These are phyloP conservation scores for Melierax canorus DNA, from an alignment of 2,113 vertebrate genomes.

Conservation along the genomic window DNA sequence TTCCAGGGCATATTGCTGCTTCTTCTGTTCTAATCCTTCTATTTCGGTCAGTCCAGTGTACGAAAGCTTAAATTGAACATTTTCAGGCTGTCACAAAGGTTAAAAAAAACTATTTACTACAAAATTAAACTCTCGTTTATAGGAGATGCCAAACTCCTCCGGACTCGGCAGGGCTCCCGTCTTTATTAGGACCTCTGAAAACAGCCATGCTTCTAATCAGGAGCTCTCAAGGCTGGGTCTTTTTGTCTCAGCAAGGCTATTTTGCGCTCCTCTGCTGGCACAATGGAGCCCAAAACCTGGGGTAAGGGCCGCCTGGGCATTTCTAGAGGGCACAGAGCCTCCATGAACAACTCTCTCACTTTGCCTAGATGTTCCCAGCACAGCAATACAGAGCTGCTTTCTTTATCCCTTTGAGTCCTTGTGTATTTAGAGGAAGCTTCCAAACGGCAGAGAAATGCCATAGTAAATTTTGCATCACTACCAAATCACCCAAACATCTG, in stretches of 20 bases:
- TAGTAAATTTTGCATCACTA: not conserved
- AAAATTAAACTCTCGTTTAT: slow-evolving; percentile 15
- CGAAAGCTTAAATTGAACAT: not conserved
- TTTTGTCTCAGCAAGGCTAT: not conserved
- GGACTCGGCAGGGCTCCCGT: not conserved
- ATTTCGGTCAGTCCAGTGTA: not conserved
- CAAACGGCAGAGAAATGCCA: not conserved
- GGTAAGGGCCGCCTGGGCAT: not conserved
- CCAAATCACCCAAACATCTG: not conserved
- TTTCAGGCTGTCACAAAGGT: slow-evolving; percentile 30
- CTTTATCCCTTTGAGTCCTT: not conserved
- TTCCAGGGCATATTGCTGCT: not conserved
- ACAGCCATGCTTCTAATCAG: not conserved
- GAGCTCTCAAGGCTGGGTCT: not conserved
- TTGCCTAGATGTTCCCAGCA: not conserved
- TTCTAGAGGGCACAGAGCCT: not conserved
- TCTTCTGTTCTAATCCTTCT: slow-evolving; percentile 16
- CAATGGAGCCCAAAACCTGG: not conserved
- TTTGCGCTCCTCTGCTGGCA: not conserved
- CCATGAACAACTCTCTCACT: not conserved
- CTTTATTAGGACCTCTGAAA: not conserved
- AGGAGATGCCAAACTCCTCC: not conserved
- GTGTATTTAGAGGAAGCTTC: not conserved
- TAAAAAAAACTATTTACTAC: slow-evolving; percentile 32
- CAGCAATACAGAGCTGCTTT: not conserved